These are phyloP conservation scores for Agriotes lineatus DNA, from an alignment of 2,888 invertebrate species.

Conservation along the genomic window DNA sequence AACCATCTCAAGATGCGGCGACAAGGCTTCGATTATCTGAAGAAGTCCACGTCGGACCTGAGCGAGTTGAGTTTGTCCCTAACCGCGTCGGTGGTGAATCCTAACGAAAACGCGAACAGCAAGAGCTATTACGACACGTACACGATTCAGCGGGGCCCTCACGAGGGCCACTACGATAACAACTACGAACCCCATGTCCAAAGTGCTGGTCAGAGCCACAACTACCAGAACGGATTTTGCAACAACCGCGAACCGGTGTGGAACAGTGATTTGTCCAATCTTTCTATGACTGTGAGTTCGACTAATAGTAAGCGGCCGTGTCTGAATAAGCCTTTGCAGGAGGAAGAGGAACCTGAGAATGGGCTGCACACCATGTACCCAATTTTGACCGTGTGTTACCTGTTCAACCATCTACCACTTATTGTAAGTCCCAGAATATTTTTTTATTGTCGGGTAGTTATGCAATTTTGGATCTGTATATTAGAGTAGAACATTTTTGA, in stretches of 20 bases:
- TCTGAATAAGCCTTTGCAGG: slow-evolving; percentile 60
- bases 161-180: slow-evolving; percentile 32
- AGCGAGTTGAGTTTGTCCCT: slow-evolving; percentile 61
- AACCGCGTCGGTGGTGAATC: slow-evolving; percentile 48
- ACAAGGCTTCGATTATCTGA: slow-evolving; percentile 61
- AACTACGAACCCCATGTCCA: slow-evolving; percentile 47
- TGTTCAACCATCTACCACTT: slow-evolving; percentile 72
- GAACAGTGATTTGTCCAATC: slow-evolving; percentile 67
- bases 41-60: slow-evolving; percentile 64
- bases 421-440: no score
- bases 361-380: slow-evolving; percentile 67
- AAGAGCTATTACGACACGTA: slow-evolving; percentile 62
- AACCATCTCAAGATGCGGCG: slow-evolving; percentile 57
- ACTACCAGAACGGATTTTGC: slow-evolving; percentile 44
- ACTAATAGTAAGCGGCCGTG: slow-evolving; percentile 69
- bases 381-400: slow-evolving; percentile 70
- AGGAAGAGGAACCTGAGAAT: slow-evolving; percentile 59
- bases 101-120: slow-evolving; percentile 48
- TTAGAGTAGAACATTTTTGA: no score
- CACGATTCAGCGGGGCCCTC: slow-evolving; percentile 53
- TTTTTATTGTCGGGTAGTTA: no score
- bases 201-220: slow-evolving; percentile 38
- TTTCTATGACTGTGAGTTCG: slow-evolving; percentile 70
- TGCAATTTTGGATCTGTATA: no score
- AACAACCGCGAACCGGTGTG: slow-evolving; percentile 51